Conservation (phyloP, 1,140 invertebrate species). For the Dolichoris vasculosae region DNA sequence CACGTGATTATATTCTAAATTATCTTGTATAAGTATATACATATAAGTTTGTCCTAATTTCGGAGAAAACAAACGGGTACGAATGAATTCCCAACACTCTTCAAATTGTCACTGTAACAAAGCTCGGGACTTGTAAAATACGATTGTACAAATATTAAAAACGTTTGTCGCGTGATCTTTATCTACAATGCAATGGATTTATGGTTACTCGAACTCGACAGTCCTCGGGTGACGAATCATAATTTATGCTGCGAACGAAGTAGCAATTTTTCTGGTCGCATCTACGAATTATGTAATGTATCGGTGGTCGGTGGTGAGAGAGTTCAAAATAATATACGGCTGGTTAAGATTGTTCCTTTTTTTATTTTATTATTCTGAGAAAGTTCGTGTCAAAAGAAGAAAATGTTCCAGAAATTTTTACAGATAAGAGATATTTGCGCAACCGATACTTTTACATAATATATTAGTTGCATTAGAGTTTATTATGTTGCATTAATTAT, state of each 20-base stretch:
- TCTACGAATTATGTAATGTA: neutral
- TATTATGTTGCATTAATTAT: neutral
- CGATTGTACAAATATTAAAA: neutral
- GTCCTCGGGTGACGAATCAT: neutral
- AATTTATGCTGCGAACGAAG: neutral
- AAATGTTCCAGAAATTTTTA: neutral
- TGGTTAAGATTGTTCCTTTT: neutral
- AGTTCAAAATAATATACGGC: neutral
- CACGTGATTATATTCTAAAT: neutral
- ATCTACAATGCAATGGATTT: neutral
- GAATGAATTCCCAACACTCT: neutral
- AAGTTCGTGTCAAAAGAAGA: neutral
- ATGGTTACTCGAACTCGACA: neutral
- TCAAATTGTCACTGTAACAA: neutral
- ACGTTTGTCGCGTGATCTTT: neutral
- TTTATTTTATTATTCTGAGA: neutral
- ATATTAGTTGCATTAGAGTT: neutral
- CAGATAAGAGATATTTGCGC: neutral
- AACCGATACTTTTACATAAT: conserved; percentile 20
- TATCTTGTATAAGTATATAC: neutral
- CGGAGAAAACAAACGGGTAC: neutral
- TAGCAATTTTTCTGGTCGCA: neutral
- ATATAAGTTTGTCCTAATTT: neutral
- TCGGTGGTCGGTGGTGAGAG: neutral
- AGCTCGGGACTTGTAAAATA: neutral